Conservation (phyloP, 2,113 vertebrate species). For the Mohoua ochrocephala region DNA sequence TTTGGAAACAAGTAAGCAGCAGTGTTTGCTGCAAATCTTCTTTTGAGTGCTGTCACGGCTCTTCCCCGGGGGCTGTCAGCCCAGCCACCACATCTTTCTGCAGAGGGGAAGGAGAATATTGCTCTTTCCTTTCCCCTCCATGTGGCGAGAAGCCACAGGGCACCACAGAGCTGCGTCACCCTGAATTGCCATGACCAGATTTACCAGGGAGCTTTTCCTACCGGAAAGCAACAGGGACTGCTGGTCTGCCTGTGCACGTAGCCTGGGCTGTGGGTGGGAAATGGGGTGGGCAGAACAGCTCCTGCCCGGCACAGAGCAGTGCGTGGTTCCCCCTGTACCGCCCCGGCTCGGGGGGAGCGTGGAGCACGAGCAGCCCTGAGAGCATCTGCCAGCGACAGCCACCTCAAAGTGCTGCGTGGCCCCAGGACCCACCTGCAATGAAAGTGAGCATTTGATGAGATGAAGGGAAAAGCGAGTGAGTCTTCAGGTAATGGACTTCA, state of each 20-base stretch:
- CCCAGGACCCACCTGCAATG: neutral
- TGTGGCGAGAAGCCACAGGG: neutral
- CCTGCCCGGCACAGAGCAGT: fast-evolving
- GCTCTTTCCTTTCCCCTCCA: neutral
- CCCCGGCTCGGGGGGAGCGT: fast-evolving
- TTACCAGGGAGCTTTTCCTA: neutral
- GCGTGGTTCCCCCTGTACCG: fast-evolving
- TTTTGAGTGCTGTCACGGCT: neutral
- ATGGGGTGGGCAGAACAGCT: neutral
- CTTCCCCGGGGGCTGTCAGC: neutral
- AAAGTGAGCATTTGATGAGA: fast-evolving
- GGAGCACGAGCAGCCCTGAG: neutral
- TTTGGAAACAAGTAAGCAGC: neutral
- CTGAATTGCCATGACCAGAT: neutral
- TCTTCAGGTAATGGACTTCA: neutral
- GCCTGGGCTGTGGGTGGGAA: neutral
- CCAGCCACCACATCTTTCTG: neutral
- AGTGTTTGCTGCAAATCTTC: neutral
- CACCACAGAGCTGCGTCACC: fast-evolving
- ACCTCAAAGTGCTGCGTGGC: fast-evolving
- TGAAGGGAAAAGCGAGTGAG: neutral
- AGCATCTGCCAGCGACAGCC: neutral
- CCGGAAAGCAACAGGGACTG: neutral
- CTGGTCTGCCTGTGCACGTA: fast-evolving
- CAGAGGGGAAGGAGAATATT: neutral